Conservation (phyloP, 2,888 invertebrate species). For the Metacarcinus magister region DNA sequence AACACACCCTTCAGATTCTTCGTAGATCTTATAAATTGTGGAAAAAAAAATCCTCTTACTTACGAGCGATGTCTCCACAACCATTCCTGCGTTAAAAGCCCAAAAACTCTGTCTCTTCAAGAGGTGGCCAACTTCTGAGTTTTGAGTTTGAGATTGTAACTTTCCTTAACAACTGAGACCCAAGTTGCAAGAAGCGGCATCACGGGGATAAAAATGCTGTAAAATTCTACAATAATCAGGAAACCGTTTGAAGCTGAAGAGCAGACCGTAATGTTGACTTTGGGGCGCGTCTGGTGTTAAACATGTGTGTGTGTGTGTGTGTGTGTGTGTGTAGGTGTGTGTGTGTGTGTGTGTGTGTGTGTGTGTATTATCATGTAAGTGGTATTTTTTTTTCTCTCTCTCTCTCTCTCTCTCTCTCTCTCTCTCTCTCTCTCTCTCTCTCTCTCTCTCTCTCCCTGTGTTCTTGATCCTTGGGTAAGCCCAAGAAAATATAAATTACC, state of each 20-base stretch:
- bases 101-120: background rate
- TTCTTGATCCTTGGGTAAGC: background rate
- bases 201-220: background rate
- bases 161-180: background rate
- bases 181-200: background rate
- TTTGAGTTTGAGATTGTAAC: background rate
- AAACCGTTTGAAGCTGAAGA: background rate
- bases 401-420: background rate
- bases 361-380: no score
- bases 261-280: background rate
- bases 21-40: no score
- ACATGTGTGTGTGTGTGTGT: background rate
- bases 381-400: no score
- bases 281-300: background rate
- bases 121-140: background rate
- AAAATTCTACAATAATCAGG: background rate
- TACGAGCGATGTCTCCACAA: no score
- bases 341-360: no score
- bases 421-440: conserved; percentile 26
- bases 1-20: no score
- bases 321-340: background rate
- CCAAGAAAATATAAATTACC: conserved; percentile 4
- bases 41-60: no score
- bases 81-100: no score
- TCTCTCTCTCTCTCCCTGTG: background rate